Evolutionary conservation across 2,888 invertebrate species (phyloP).

Genomic region (Melieria picta): DNA sequence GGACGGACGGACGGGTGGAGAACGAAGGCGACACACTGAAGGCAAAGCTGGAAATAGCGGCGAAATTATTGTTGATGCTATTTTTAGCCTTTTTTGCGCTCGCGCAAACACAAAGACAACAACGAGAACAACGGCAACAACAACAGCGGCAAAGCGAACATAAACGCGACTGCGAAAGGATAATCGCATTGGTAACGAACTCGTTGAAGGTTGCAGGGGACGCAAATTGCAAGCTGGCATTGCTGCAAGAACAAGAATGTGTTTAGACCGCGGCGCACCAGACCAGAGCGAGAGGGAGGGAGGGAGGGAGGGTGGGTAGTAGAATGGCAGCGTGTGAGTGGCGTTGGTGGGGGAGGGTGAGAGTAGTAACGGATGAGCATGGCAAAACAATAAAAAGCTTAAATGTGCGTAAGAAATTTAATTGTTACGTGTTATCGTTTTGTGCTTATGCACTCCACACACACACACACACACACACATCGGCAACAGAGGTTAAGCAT

Average conservation of each 20-base stretch:
- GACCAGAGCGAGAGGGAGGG: too few species aligned
- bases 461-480: too few species aligned
- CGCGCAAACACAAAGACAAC: not conserved
- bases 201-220: slow-evolving; percentile 16
- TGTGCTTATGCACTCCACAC: not conserved
- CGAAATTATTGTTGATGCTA: slow-evolving; percentile 30
- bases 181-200: slow-evolving; percentile 29
- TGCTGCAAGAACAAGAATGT: too few species aligned
- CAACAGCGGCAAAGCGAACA: slow-evolving; percentile 15
- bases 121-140: not conserved
- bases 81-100: slow-evolving; percentile 28
- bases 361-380: not conserved
- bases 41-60: slow-evolving; percentile 34
- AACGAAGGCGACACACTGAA: slow-evolving; percentile 6
- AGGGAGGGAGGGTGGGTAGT: not conserved
- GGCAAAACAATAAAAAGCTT: not conserved
- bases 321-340: not conserved
- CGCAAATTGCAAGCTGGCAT: not conserved
- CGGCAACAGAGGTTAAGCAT: too few species aligned
- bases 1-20: not conserved
- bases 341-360: not conserved
- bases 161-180: slow-evolving; percentile 5
- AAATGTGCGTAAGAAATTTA: slow-evolving; percentile 22
- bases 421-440: slow-evolving; percentile 26
- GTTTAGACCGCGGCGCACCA: too few species aligned